phyloP scores from a whole-genome alignment of 2,797 vertebrate species.

The Anguilla pacifica region DNA sequence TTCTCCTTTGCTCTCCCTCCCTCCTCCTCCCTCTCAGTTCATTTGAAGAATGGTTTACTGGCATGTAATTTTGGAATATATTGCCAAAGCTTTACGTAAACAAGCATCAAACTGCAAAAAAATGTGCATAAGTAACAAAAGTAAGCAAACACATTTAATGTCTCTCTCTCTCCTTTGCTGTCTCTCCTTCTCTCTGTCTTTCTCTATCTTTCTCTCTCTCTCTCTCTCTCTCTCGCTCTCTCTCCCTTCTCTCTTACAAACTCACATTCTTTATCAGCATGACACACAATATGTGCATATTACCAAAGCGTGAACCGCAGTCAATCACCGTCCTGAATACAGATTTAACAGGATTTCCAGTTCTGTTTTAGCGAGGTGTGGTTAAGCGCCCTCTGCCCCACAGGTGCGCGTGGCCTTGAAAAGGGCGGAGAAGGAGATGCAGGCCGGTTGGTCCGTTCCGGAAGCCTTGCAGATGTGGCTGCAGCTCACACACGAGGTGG shows the following conservation, averaged over 20 bases:
- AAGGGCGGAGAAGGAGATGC: conserved; percentile 94
- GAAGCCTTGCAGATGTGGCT: conserved; percentile 98
- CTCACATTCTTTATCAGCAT: background rate
- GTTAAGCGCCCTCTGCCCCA: background rate
- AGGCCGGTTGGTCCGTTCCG: conserved; percentile 91
- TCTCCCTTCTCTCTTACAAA: background rate
- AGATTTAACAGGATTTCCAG: too few species aligned
- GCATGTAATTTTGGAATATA: background rate
- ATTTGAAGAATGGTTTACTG: background rate
- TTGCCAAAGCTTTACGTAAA: background rate
- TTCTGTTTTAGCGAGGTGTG: conserved; percentile 17
- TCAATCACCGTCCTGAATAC: background rate
- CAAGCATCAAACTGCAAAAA: background rate
- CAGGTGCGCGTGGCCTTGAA: conserved; percentile 96
- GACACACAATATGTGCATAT: background rate
- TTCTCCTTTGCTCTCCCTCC: background rate
- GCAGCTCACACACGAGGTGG: conserved; percentile 95
- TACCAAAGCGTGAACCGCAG: background rate
- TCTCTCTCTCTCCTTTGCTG: background rate
- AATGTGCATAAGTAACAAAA: background rate
- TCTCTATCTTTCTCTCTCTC: background rate
- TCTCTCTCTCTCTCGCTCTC: background rate
- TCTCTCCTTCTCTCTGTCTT: background rate
- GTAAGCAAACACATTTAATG: background rate
- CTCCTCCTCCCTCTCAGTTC: background rate